Percentiles rank a stretch among this genome's conserved stretches.
phyloP scores from a whole-genome alignment of 2,113 vertebrate species.

The Siphamia tubifer region DNA sequence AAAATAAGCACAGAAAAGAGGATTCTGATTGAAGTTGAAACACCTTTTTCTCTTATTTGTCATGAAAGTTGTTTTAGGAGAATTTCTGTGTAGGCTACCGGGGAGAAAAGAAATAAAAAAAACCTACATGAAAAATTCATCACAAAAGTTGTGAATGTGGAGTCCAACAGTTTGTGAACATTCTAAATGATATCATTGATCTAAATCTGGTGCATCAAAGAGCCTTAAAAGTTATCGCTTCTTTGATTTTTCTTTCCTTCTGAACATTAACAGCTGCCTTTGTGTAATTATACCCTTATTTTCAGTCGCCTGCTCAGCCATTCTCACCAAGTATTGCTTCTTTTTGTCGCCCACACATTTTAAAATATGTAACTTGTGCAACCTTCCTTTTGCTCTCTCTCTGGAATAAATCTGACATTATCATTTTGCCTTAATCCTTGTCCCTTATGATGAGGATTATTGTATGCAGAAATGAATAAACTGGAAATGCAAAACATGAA shows the following conservation, averaged over 20 bases:
- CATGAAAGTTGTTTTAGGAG: background rate
- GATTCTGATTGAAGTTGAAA: background rate
- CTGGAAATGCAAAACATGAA: background rate
- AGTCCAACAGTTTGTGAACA: background rate
- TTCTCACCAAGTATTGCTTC: constrained; percentile 12
- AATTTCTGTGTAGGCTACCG: background rate
- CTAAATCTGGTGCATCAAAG: constrained; percentile 53
- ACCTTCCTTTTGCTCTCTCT: constrained; percentile 16
- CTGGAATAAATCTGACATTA: constrained; percentile 35
- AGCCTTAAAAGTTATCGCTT: constrained; percentile 40
- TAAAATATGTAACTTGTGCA: constrained; percentile 19
- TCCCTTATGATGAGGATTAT: constrained; percentile 9
- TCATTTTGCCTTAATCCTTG: constrained; percentile 32
- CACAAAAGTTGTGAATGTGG: constrained; percentile 24
- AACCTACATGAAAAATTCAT: constrained; percentile 23
- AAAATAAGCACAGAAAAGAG: background rate
- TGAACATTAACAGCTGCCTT: constrained; percentile 40
- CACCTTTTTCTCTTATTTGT: background rate
- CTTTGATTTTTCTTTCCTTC: constrained; percentile 44
- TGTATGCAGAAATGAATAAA: constrained; percentile 4
- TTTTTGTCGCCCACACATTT: constrained; percentile 39
- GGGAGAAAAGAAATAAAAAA: constrained; percentile 1
- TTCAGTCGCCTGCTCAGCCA: constrained; percentile 19
- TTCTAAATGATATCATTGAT: constrained; percentile 43
- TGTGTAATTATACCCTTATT: background rate